phyloP scores from a whole-genome alignment of 2,797 vertebrate genomes.

The Gallinago nigripennis region DNA sequence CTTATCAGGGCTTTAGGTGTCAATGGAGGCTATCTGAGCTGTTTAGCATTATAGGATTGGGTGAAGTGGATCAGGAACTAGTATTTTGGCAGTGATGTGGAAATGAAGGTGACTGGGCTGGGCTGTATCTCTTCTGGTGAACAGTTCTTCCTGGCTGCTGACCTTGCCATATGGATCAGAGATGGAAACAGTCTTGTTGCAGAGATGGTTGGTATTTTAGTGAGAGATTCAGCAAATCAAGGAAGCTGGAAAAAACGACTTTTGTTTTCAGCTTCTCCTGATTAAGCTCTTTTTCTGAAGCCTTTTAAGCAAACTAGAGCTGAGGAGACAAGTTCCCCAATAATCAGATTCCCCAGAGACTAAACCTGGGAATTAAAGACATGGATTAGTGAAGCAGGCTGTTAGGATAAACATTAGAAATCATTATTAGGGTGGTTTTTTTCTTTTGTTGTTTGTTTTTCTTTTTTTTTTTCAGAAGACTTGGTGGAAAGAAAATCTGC shows the following conservation, averaged over 20 bases:
- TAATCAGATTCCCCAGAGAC: not conserved
- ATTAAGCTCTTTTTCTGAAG: not conserved
- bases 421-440: not conserved
- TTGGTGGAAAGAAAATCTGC: not conserved
- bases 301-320: not conserved
- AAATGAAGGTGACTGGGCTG: not conserved
- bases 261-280: not conserved
- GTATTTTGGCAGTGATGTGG: not conserved
- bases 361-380: not conserved
- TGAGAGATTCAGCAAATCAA: not conserved
- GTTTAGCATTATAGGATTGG: not conserved
- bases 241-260: not conserved
- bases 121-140: not conserved
- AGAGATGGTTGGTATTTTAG: not conserved
- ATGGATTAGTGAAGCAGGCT: constrained; percentile 1
- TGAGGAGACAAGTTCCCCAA: not conserved
- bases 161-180: not conserved
- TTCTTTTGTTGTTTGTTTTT: too few relatives aligned
- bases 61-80: not conserved
- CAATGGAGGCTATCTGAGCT: not conserved
- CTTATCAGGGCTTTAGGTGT: not conserved
- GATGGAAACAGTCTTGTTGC: not conserved
- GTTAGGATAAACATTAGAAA: not conserved
- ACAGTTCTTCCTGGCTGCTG: not conserved
- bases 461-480: not conserved